A percentile compares a stretch with the other conserved stretches of the same genome.
Conservation (phyloP, 2,113 vertebrate species). For the Podiceps cristatus region DNA sequence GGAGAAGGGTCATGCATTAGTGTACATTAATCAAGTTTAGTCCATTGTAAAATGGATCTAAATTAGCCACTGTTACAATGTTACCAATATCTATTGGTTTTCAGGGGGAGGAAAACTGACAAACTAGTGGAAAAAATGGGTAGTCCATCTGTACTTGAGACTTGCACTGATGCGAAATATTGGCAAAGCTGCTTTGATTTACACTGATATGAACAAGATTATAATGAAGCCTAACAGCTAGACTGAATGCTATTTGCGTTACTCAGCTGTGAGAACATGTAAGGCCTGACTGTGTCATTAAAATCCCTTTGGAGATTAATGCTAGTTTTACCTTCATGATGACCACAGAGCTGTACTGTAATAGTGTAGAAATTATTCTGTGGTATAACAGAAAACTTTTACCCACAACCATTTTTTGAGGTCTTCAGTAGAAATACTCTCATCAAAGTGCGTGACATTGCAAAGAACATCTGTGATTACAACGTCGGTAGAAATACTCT, state of each 20-base stretch:
- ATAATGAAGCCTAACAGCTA: neutral
- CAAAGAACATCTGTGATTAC: conserved; percentile 23
- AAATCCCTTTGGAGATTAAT: neutral
- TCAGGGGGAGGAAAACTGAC: neutral
- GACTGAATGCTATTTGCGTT: neutral
- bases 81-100: neutral
- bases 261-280: neutral
- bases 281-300: neutral
- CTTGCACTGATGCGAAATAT: neutral
- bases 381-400: neutral
- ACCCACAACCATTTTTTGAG: neutral
- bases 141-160: neutral
- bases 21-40: neutral
- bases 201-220: neutral
- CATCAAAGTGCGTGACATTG: conserved; percentile 2
- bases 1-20: neutral
- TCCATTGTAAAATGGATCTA: neutral
- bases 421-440: neutral
- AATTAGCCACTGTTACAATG: neutral
- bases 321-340: neutral
- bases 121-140: neutral
- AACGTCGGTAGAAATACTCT: conserved; percentile 1
- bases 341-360: neutral
- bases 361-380: neutral
- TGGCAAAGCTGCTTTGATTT: conserved; percentile 12